These are phyloP conservation scores for Pterostichus niger DNA, from an alignment of 2,888 invertebrate genomes.

Conservation along the genomic window DNA sequence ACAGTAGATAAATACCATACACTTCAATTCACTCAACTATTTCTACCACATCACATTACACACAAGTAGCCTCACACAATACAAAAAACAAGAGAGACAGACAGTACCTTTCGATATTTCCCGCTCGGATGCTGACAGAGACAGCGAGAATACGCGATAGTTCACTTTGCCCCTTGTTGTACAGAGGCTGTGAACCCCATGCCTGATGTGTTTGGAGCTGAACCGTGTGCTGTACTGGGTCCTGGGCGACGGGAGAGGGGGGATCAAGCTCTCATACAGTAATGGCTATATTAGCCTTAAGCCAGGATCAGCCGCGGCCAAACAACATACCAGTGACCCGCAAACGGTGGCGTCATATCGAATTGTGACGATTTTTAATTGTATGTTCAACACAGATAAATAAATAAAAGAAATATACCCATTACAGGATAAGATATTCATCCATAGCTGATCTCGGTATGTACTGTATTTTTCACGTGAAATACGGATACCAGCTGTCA, in stretches of 20 bases:
- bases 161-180: conserved; percentile 16
- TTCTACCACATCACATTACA: not conserved
- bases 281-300: conserved; percentile 69
- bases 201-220: not conserved
- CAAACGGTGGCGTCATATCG: conserved; percentile 14
- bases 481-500: too few species aligned
- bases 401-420: too few species aligned
- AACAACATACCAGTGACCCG: conserved; percentile 59
- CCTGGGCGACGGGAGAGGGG: conserved; percentile 18
- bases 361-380: too few species aligned
- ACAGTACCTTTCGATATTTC: not conserved
- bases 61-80: not conserved
- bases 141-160: conserved; percentile 13
- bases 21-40: conserved; percentile 4
- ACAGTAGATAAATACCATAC: not conserved
- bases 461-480: too few species aligned
- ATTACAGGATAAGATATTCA: too few species aligned
- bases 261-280: conserved; percentile 58
- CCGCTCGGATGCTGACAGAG: not conserved
- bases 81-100: conserved; percentile 1
- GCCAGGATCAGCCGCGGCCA: conserved; percentile 70
- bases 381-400: too few species aligned
- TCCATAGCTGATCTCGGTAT: too few species aligned
- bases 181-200: conserved; percentile 22
- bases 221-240: conserved; percentile 1